Base-by-base conservation (phyloP, 2,888 invertebrate species). In the Chironomus riparius region DNA sequence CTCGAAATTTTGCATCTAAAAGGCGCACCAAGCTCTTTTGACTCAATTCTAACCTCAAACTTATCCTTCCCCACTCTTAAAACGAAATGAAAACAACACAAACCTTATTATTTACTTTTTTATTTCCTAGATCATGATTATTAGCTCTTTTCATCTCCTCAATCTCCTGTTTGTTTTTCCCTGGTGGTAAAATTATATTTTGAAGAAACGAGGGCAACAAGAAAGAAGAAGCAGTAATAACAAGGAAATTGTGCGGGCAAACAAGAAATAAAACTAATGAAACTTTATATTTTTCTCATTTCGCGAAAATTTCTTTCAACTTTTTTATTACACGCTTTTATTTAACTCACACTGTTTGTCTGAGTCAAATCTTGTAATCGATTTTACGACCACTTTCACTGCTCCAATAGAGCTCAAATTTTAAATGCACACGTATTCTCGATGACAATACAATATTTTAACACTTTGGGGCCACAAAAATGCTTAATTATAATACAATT, bases 51-150 rank as follows among this genome's bases (percentile, higher is more conserved):
- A 4, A 15, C 2, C 18, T 15, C 50, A 4, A 15, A 28, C 28
- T 28, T 5, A 28, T 56, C 12, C 1, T 3, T 2, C 15, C 1
- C 18, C 15, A n/a, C 4, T 15, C 18, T 15, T 15, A 15, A 56
- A 18, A 15, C 1, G 56, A 56, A 15, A 56, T 56, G 18, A 56
- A 56, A 65, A 65, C 18, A 21, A 65, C 24, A 21, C 22, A 50
- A 28, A 56, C 56, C 22, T 7, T 47, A 47, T 70, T 70, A 48
- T 70, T 70, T 70, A 70, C 70, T 48, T 70, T 70, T 47, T 56
- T 56, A 15, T 56, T 18, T 56, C 56, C 70, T 18, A 70, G 70
- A 70, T 70, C 70, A 70, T 70, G 70, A 70, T 70, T 70, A 70
- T 70, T 70, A 70, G 70, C 70, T 69, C 69, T 48, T 70, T 7